Percentiles rank a stretch among this genome's conserved stretches.
Conservation (phyloP, 1,140 invertebrate genomes). For the Asobara japonica region DNA sequence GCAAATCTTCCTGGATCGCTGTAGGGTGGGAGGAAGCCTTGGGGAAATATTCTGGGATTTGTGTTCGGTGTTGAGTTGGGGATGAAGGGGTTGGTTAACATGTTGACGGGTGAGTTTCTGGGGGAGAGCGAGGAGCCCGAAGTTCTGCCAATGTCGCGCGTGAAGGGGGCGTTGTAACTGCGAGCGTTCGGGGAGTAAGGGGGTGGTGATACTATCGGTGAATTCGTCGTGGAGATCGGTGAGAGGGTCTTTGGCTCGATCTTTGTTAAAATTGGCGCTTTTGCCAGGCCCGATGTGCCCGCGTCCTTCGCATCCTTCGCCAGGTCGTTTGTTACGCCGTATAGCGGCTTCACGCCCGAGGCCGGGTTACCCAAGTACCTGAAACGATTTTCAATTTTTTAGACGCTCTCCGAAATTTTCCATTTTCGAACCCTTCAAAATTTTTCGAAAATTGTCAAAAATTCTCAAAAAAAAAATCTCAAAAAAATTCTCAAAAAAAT, state of each 20-base stretch:
- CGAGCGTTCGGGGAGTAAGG: slow-evolving; percentile 63
- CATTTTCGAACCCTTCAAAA: too few relatives aligned
- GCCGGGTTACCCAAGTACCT: slow-evolving; percentile 72
- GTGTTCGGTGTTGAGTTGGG: slow-evolving; percentile 68
- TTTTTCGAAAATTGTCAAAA: too few relatives aligned
- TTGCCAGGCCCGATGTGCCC: slow-evolving; percentile 26
- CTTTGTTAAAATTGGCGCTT: slow-evolving; percentile 63
- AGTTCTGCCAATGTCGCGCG: slow-evolving; percentile 54
- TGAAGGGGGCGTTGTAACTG: slow-evolving; percentile 55
- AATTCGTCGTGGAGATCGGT: slow-evolving; percentile 62
- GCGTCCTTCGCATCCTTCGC: slow-evolving; percentile 50
- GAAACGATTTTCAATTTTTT: too few relatives aligned
- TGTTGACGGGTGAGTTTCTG: slow-evolving; percentile 59
- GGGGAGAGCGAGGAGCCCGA: slow-evolving; percentile 54
- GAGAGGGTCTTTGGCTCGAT: slow-evolving; percentile 72
- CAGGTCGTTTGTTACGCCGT: slow-evolving; percentile 61
- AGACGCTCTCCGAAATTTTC: too few relatives aligned
- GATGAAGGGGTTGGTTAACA: slow-evolving; percentile 68
- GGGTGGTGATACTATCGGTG: slow-evolving; percentile 59
- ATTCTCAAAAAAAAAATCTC: too few relatives aligned
- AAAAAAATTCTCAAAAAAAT: too few relatives aligned
- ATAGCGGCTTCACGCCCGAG: slow-evolving; percentile 72
- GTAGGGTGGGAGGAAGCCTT: slow-evolving; percentile 61
- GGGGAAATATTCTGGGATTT: slow-evolving; percentile 64
- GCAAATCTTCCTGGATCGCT: slow-evolving; percentile 55